A percentile compares a stretch with the other conserved stretches of the same genome.
These are phyloP conservation scores for Diprion similis DNA, from an alignment of 1,140 invertebrate genomes.

Conservation along the genomic window DNA sequence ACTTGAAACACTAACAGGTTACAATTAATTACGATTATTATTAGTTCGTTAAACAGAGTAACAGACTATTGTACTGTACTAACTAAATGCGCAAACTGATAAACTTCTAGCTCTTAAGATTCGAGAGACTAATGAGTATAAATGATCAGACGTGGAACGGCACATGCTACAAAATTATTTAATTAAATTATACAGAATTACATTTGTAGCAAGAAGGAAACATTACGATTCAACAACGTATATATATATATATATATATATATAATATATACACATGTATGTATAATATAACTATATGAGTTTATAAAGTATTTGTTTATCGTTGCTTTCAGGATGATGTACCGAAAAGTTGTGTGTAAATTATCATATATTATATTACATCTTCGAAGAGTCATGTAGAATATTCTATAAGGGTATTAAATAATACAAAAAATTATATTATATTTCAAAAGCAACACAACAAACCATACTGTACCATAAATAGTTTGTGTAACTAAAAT, in stretches of 20 bases:
- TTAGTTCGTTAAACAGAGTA: constrained; percentile 25
- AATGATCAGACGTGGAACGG: background rate
- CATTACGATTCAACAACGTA: too few species aligned
- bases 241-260: too few species aligned
- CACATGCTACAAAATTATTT: too few species aligned
- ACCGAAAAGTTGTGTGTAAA: constrained; percentile 49
- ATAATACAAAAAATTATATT: constrained; percentile 28
- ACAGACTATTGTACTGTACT: constrained; percentile 38
- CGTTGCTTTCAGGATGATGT: constrained; percentile 47
- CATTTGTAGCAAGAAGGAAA: too few species aligned
- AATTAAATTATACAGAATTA: too few species aligned
- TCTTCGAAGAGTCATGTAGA: constrained; percentile 48
- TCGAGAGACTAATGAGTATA: constrained; percentile 14
- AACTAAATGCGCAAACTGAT: constrained; percentile 33
- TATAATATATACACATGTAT: too few species aligned
- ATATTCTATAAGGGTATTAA: constrained; percentile 40
- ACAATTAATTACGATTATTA: constrained; percentile 39
- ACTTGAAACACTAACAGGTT: constrained; percentile 39
- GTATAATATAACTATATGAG: too few species aligned
- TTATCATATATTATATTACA: constrained; percentile 47
- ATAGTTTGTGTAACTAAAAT: constrained; percentile 45
- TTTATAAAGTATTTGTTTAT: constrained; percentile 39
- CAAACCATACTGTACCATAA: constrained; percentile 43
- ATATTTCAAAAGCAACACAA: constrained; percentile 32
- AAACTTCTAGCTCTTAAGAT: constrained; percentile 23